Base-by-base conservation (phyloP, 2,113 vertebrate species). In the Hydrolagus affinis region DNA sequence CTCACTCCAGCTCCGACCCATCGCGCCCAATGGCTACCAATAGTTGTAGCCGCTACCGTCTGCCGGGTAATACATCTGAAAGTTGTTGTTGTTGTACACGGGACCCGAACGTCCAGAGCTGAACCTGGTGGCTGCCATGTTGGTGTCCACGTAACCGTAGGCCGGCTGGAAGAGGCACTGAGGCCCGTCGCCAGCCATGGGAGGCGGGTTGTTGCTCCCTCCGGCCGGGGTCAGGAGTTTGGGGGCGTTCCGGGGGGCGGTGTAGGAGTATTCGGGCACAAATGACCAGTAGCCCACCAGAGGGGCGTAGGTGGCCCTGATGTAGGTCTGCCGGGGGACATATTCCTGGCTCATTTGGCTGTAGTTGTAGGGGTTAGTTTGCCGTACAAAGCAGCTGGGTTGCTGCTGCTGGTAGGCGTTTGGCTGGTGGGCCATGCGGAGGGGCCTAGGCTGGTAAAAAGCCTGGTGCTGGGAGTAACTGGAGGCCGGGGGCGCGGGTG, bases 261-360 rank as follows among this genome's bases (percentile, higher is more conserved):
- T n/a, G 86, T 89, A 90, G 0, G 86, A 85, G 0, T 90, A 91
- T n/a, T 87, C 87, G 1, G 90, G 88, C 44, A 91, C 72, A 0
- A 90, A 78, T n/a, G 91, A 56, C 28, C 90, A 73, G 85, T 89
- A 91, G 85, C 86, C 89, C 80, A 89, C 44, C 68, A 90, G 9
- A 0, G 90, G 89, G 0, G 86, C 4, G 11, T 90, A 91, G 11
- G 89, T 88, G 11, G 90, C 87, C 56, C 75, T 87, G 85, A 92
- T 91, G 78, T 66, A 83, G 0, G 78, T 28, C 60, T 83, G 78
- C 0, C 78, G 78, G 0, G 78, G 60, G 8, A 66, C 60, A 23
- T 92, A 19, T 74, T 89, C 90, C 60, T 90, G 89, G 64, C 87
- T 88, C 86, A 87, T 87, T 70, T 90, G 89, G 86, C 89, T 90